A percentile compares a stretch with the other conserved stretches of the same genome.
Conservation (phyloP, 1,140 invertebrate genomes). For the Cydia fagiglandana region DNA sequence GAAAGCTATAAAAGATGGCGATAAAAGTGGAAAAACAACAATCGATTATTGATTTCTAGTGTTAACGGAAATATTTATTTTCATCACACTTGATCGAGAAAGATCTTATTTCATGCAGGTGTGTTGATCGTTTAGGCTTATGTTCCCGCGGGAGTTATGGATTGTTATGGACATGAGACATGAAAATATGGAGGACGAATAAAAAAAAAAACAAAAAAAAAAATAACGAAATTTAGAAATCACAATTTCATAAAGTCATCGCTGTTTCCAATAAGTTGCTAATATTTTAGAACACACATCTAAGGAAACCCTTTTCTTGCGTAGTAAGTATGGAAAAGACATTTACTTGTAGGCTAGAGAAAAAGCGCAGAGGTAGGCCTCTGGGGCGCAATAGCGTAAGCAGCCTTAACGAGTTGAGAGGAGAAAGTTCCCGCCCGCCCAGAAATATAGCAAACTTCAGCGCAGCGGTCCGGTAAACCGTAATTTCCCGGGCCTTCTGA, state of each 20-base stretch:
- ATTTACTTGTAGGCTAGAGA: constrained; percentile 31
- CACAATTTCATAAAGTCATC: background rate
- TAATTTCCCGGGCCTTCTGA: constrained; percentile 17
- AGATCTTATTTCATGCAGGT: too few species aligned
- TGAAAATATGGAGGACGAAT: too few species aligned
- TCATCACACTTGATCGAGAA: too few species aligned
- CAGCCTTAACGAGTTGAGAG: constrained; percentile 43
- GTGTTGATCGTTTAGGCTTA: too few species aligned
- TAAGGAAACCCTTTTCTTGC: background rate
- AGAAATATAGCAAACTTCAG: constrained; percentile 43
- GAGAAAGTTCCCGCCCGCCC: constrained; percentile 42
- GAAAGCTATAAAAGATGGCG: constrained; percentile 9
- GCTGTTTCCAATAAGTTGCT: background rate
- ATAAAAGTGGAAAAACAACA: background rate
- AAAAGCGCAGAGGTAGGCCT: constrained; percentile 41
- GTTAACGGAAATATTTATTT: too few species aligned
- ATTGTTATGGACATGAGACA: too few species aligned
- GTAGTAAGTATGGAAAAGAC: constrained; percentile 7
- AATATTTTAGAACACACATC: background rate
- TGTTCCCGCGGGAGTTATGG: too few species aligned
- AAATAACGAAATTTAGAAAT: too few species aligned
- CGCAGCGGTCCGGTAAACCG: constrained; percentile 38
- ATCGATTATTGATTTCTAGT: background rate
- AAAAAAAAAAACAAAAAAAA: too few species aligned
- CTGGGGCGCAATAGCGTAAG: constrained; percentile 43